A percentile compares a stretch with the other conserved stretches of the same genome.
Evolutionary conservation across 30 jellyfish, hydroid and myxozoan species (phyloP).

Genomic region (Cassiopea xamachana): DNA sequence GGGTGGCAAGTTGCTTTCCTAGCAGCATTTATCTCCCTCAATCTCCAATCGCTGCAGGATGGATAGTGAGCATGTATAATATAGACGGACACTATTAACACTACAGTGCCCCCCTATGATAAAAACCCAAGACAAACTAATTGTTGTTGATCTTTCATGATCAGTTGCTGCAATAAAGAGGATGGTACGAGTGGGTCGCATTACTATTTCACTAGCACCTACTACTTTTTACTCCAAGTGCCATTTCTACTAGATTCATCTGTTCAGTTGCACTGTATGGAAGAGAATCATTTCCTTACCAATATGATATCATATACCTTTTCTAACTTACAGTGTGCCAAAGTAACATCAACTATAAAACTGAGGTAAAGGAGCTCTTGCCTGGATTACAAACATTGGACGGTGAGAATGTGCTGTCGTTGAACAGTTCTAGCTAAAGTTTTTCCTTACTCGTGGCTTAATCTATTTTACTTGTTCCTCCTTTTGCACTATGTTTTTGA

Average conservation of each 20-base stretch:
- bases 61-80: too few relatives aligned
- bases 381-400: conserved; percentile 35
- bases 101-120: too few relatives aligned
- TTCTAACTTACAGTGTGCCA: conserved; percentile 34
- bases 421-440: neutral
- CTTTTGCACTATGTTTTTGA: neutral
- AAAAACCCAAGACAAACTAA: too few relatives aligned
- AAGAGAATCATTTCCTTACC: neutral
- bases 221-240: neutral
- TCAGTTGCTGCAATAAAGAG: too few relatives aligned
- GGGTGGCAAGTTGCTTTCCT: too few relatives aligned
- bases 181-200: too few relatives aligned
- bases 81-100: too few relatives aligned
- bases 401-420: conserved; percentile 7
- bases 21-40: too few relatives aligned
- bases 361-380: conserved; percentile 28
- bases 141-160: too few relatives aligned
- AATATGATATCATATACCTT: neutral
- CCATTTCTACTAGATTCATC: neutral
- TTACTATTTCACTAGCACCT: too few relatives aligned
- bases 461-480: neutral
- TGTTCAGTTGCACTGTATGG: neutral
- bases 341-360: conserved; percentile 4
- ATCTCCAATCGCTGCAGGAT: too few relatives aligned
- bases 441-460: neutral